Evolutionary conservation across 1,140 invertebrate genomes (phyloP), one percentile per base, ranked within the genome.

Genomic region (Drosophila seguyi): DNA sequence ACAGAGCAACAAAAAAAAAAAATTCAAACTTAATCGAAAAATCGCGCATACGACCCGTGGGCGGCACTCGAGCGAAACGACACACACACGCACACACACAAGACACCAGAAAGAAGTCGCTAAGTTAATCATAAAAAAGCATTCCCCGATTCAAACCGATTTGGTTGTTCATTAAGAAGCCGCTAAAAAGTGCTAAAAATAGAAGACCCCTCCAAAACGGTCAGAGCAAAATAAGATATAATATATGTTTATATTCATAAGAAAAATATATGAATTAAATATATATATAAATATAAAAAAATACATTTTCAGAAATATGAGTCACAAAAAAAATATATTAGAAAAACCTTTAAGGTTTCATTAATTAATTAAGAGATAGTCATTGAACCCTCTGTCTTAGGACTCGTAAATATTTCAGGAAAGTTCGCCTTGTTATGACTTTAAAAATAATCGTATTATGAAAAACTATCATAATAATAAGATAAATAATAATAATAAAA

Each of bases 101-200:
- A 18, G 18, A 62, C 27, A 53, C 39, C 22, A 36, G 42, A 42
- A 36, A 57, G 60, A 56, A 88, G 79, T 72, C 53, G 84, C 83
- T 87, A 87, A 87, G 71, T 87, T 69, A 79, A 79, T 87, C 75
- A 87, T 77, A 83, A 83, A 79, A 87, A 79, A 47, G 41, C 29
- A 68, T 71, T 71, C 65, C 61, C 66, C 47, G 16, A 67, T 34
- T 38, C 44, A 62, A 76, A 75, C 52, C 57, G 71, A 73, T 61
- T 85, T 65, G 79, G 47, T 47, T 3, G 27, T 65, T 66, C 45
- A 75, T 75, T 75, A 65, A 65, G 69, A 81, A 73, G 59, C 53
- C 66, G 83, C 83, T 86, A 86, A 86, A 75, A 86, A 66, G 75
- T 50, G 18, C 79, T 56, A 82, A 69, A 87, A 79, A 87, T 86